phyloP scores from a whole-genome alignment of 1,140 invertebrate genomes.

The Drosophila subobscura region DNA sequence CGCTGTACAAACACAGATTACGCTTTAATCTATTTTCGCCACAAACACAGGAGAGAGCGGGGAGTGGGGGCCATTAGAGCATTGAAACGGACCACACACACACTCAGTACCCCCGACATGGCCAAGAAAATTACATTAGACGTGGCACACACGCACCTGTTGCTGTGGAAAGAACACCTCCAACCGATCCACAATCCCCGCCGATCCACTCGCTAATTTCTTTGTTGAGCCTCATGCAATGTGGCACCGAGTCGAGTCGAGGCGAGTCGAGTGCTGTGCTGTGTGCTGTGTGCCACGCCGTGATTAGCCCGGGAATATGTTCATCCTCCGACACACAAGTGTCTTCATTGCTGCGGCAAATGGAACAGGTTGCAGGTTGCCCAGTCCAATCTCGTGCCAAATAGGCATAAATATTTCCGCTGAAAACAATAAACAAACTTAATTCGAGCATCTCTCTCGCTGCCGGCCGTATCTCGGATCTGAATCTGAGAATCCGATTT shows the following conservation, averaged over 20 bases:
- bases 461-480: not conserved
- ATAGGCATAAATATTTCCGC: conserved; percentile 56
- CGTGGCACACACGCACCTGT: conserved; percentile 23
- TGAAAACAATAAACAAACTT: conserved; percentile 59
- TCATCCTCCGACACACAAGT: conserved; percentile 63
- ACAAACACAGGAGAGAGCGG: conserved; percentile 6
- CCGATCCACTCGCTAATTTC: conserved; percentile 66
- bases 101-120: conserved; percentile 35
- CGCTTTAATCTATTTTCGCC: conserved; percentile 80
- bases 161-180: conserved; percentile 27
- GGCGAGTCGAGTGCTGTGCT: conserved; percentile 48
- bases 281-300: conserved; percentile 60
- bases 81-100: conserved; percentile 67
- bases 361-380: conserved; percentile 24
- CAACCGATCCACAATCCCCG: conserved; percentile 40
- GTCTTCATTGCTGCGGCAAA: conserved; percentile 35
- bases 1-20: conserved; percentile 80
- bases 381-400: conserved; percentile 25
- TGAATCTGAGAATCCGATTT: conserved; percentile 4
- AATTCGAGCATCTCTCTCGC: conserved; percentile 43
- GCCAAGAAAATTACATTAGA: conserved; percentile 79
- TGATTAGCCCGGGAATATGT: conserved; percentile 79
- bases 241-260: conserved; percentile 55
- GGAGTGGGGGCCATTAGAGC: conserved; percentile 9
- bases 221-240: conserved; percentile 77